Percentiles rank a stretch among this genome's conserved stretches.
Conservation (phyloP, 2,888 invertebrate species). For the Endomychus coccineus region DNA sequence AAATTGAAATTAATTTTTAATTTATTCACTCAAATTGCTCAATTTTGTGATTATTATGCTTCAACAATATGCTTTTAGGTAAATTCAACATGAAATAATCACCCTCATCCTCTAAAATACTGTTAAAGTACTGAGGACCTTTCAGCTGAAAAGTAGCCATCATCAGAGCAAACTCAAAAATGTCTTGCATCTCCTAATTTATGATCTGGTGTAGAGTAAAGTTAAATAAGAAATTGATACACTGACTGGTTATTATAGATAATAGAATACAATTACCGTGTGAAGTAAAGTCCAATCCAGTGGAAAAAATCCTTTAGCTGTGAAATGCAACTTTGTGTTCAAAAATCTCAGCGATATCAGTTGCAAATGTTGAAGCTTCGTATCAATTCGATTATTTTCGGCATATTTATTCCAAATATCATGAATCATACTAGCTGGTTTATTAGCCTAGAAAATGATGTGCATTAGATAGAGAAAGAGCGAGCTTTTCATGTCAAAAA, state of each 20-base stretch:
- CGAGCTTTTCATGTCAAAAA: no score
- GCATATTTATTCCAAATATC: conserved; percentile 7
- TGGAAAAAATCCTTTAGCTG: conserved; percentile 8
- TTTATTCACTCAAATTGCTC: no score
- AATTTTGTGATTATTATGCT: no score
- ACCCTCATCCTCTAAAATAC: no score
- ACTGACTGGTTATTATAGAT: no score
- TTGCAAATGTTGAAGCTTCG: neutral
- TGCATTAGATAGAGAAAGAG: no score
- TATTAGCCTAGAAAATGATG: conserved; percentile 9
- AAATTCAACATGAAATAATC: neutral
- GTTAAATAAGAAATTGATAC: neutral
- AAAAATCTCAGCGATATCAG: conserved; percentile 4
- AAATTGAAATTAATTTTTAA: no score
- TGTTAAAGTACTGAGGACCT: no score
- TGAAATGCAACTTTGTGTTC: neutral
- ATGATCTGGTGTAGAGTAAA: neutral
- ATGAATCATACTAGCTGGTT: conserved; percentile 1
- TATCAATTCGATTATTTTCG: neutral
- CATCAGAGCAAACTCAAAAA: no score
- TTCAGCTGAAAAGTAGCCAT: no score
- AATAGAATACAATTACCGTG: conserved; percentile 2
- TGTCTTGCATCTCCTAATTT: neutral
- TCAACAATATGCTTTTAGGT: no score
- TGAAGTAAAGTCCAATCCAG: conserved; percentile 7